Percentiles rank a stretch among this genome's conserved stretches.
Conservation (phyloP, 2,888 invertebrate genomes). For the Torymus aiolomorphi region DNA sequence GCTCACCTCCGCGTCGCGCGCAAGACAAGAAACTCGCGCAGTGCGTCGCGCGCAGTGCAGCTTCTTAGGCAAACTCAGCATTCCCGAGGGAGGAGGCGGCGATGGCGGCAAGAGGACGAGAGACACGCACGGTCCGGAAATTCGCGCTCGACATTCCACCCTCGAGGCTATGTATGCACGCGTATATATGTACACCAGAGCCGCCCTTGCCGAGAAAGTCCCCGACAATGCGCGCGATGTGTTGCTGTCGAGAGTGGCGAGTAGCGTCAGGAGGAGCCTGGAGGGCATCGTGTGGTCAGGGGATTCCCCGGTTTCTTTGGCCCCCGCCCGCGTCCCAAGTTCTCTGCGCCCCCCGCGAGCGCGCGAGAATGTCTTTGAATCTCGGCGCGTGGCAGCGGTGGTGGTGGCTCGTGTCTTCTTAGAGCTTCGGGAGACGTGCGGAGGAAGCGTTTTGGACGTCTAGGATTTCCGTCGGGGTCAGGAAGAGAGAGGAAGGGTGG, state of each 20-base stretch:
- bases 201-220: slow-evolving; percentile 29
- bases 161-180: slow-evolving; percentile 3
- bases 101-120: too few relatives aligned
- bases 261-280: slow-evolving; percentile 9
- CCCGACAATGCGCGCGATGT: slow-evolving; percentile 43
- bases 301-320: slow-evolving; percentile 66
- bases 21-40: slow-evolving; percentile 10
- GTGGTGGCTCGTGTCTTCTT: slow-evolving; percentile 18
- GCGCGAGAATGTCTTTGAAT: slow-evolving; percentile 75
- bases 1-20: background rate
- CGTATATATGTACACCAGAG: too few relatives aligned
- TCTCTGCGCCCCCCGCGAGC: slow-evolving; percentile 49
- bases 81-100: slow-evolving; percentile 18
- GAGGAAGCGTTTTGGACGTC: slow-evolving; percentile 42
- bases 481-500: background rate
- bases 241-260: background rate
- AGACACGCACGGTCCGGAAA: slow-evolving; percentile 9
- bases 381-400: slow-evolving; percentile 16
- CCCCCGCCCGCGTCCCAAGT: slow-evolving; percentile 41
- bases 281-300: slow-evolving; percentile 73
- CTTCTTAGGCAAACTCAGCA: slow-evolving; percentile 34
- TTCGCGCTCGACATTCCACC: slow-evolving; percentile 51
- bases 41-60: background rate
- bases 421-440: background rate
- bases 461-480: slow-evolving; percentile 40